These are phyloP conservation scores for Raillietiella orientalis DNA, from an alignment of 2,888 invertebrate species.

Conservation along the genomic window DNA sequence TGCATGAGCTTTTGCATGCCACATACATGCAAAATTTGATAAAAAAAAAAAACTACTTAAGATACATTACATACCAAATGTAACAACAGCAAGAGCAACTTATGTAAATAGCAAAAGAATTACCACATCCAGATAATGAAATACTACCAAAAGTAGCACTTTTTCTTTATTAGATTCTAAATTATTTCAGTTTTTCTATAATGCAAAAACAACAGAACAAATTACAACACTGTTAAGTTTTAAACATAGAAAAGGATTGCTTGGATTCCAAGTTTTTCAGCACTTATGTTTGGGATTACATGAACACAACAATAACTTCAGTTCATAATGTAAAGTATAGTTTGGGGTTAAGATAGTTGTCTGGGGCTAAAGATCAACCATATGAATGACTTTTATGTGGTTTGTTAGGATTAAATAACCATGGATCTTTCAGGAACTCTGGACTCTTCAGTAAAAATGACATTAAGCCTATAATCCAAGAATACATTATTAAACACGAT, in stretches of 20 bases:
- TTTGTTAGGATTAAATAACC: conserved; percentile 55
- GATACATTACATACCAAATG: too few species aligned
- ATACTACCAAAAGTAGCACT: too few species aligned
- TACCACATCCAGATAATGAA: too few species aligned
- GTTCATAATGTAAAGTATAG: not conserved
- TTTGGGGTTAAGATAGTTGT: not conserved
- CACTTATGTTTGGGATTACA: not conserved
- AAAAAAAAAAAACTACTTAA: too few species aligned
- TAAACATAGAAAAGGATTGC: not conserved
- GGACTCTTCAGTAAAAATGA: conserved; percentile 43
- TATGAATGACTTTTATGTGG: conserved; percentile 47
- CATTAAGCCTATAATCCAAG: conserved; percentile 28
- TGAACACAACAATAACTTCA: not conserved
- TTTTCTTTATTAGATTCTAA: not conserved
- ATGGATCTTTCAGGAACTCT: conserved; percentile 50
- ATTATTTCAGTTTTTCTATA: not conserved
- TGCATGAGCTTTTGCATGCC: too few species aligned
- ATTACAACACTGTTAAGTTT: not conserved
- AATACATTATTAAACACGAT: conserved; percentile 1
- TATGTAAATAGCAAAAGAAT: too few species aligned
- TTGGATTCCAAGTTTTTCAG: not conserved
- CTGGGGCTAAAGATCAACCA: conserved; percentile 13
- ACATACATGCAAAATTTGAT: too few species aligned
- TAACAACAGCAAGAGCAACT: too few species aligned
- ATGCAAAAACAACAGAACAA: not conserved